Conservation (phyloP, 2,113 vertebrate genomes). For the Trichechus manatus region DNA sequence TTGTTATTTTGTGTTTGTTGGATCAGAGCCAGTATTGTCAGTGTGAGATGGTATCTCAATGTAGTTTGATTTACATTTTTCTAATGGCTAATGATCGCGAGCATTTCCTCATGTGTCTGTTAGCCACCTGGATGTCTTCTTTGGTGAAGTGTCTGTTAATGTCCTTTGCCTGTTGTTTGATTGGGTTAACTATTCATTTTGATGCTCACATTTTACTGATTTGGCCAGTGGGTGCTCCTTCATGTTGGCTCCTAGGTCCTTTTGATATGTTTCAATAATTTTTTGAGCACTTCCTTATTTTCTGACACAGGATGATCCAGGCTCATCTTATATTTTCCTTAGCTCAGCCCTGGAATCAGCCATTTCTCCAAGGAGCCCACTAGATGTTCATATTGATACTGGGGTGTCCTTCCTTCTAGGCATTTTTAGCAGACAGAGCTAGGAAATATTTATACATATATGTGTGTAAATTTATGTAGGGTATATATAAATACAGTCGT, state of each 20-base stretch:
- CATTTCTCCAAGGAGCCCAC: constrained; percentile 19
- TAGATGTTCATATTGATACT: background rate
- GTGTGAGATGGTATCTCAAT: too few species aligned
- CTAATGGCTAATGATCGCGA: too few species aligned
- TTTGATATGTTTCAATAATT: background rate
- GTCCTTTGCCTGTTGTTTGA: too few species aligned
- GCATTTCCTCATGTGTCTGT: too few species aligned
- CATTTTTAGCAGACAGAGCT: background rate
- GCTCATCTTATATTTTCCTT: background rate
- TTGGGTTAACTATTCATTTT: background rate
- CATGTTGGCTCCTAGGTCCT: background rate
- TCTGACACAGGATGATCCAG: background rate
- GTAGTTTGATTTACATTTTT: too few species aligned
- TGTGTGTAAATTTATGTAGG: background rate
- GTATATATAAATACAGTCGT: background rate
- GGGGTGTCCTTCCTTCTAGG: background rate
- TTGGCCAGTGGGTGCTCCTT: background rate
- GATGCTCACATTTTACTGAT: background rate
- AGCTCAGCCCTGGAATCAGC: background rate
- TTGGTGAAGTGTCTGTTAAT: too few species aligned
- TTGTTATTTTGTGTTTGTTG: too few species aligned
- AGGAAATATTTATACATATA: background rate
- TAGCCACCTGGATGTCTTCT: too few species aligned
- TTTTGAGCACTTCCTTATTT: background rate
- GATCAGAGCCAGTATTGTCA: too few species aligned